Evolutionary conservation across 2,888 invertebrate species (phyloP).

Genomic region (Leptinotarsa juncta): DNA sequence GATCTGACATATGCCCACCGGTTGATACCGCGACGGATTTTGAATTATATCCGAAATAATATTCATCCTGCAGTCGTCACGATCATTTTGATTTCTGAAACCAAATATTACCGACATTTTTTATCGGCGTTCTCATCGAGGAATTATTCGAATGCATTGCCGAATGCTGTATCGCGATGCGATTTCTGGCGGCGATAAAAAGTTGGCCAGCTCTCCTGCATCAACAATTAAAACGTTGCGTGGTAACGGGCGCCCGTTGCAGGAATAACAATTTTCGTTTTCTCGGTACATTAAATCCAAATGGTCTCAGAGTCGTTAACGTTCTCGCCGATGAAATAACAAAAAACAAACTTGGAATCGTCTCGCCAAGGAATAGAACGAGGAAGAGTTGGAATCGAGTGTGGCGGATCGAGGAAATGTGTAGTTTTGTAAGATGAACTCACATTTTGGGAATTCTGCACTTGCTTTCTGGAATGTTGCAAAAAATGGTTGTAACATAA

Average conservation of each 20-base stretch:
- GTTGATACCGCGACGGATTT: no score
- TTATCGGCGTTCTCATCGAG: not conserved
- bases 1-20: no score
- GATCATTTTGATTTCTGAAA: no score
- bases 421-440: no score
- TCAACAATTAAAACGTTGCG: not conserved
- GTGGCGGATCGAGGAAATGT: no score
- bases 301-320: not conserved
- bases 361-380: not conserved
- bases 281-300: slow-evolving; percentile 11
- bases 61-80: no score
- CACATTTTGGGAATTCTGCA: no score
- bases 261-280: slow-evolving; percentile 13
- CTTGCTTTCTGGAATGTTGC: no score
- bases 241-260: slow-evolving; percentile 2
- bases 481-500: no score
- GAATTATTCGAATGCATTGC: not conserved
- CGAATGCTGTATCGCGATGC: no score
- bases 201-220: slow-evolving; percentile 10
- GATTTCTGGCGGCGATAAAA: not conserved
- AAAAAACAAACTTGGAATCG: not conserved
- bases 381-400: not conserved
- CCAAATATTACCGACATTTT: no score
- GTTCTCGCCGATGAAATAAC: not conserved
- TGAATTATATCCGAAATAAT: no score